A percentile compares a stretch with the other conserved stretches of the same genome.
Evolutionary conservation across 2,888 invertebrate species (phyloP).

Genomic region (Sinotaia quadrata): DNA sequence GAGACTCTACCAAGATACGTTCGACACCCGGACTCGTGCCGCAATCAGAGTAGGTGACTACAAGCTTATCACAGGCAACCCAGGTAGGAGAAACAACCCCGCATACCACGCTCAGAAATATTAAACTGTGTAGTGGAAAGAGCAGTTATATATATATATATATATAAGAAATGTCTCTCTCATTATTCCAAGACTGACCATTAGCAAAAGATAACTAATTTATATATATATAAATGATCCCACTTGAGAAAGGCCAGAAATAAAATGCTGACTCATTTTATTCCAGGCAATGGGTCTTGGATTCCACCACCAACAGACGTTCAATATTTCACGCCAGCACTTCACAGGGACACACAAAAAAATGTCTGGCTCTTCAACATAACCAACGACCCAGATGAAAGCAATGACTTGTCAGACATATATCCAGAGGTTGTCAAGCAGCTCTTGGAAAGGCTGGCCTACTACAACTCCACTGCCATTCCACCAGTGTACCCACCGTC

Average conservation of each 20-base stretch:
- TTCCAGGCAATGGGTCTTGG: slow-evolving; percentile 8
- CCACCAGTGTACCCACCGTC: slow-evolving; percentile 59
- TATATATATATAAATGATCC: too few relatives aligned
- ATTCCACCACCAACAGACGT: neutral
- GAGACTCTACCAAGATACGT: slow-evolving; percentile 46
- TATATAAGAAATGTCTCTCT: too few relatives aligned
- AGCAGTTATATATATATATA: too few relatives aligned
- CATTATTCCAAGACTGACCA: too few relatives aligned
- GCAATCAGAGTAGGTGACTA: slow-evolving; percentile 64
- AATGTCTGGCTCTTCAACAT: slow-evolving; percentile 70
- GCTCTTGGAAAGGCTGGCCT: slow-evolving; percentile 53
- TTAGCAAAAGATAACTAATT: too few relatives aligned
- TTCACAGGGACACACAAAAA: neutral
- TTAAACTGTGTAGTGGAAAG: neutral
- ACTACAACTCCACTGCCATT: slow-evolving; percentile 63
- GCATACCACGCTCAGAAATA: neutral
- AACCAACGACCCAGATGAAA: slow-evolving; percentile 61
- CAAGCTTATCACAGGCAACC: slow-evolving; percentile 68
- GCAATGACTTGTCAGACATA: slow-evolving; percentile 53
- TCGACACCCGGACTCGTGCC: slow-evolving; percentile 62
- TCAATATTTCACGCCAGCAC: too few relatives aligned
- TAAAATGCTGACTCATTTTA: too few relatives aligned
- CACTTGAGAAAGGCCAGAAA: too few relatives aligned
- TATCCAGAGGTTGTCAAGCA: slow-evolving; percentile 51
- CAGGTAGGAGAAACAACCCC: too few relatives aligned